Evolutionary conservation across 2,888 invertebrate genomes (phyloP), one percentile per base, ranked within the genome.

Genomic region (Drosophila anomelani): DNA sequence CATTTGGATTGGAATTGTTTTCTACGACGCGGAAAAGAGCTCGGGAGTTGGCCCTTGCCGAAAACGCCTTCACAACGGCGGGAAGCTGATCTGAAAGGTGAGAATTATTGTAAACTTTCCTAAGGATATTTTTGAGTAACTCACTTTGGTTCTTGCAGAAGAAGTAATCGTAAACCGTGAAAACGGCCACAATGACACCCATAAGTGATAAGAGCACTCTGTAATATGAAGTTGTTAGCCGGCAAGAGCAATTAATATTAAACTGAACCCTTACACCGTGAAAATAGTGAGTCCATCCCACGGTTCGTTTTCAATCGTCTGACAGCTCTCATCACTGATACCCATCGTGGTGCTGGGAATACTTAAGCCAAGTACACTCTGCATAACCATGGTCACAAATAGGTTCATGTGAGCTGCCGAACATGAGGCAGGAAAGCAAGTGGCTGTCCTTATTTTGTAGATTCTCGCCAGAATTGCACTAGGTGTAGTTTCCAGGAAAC

Each of bases 401-500:
- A 12, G 15, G 59, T 87, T 69, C 36, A 78, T 71, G 0, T 78
- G 51, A 4, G 47, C 13, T 2, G 81, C 74, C 0, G 61, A 62
- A 15, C 91, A 90, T 4, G 78, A 59, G 1, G 75, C 54, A 4
- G 90, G 90, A 38, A 90, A 77, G 38, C 90, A 90, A 12, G 83
- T 62, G 0, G 79, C 89, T 5, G 78, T 55, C 36, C 64, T 72
- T 0, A 61, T 29, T 29, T 29, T 29, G 29, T 29, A 13, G n/a
- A 15, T n/a, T 7, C 34, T 2, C 3, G 5, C 10, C 2, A 61
- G 6, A 2, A 47, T 4, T 60, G 60, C 20, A 12, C 47, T 10
- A 8, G 61, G 63, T 0, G 23, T 9, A 0, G 26, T 15, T 12
- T 34, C 12, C 1, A 63, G 38, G 4, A 74, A 55, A 8, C 75